Evolutionary conservation across 2,888 invertebrate species (phyloP).

Genomic region (Melanargia galathea): DNA sequence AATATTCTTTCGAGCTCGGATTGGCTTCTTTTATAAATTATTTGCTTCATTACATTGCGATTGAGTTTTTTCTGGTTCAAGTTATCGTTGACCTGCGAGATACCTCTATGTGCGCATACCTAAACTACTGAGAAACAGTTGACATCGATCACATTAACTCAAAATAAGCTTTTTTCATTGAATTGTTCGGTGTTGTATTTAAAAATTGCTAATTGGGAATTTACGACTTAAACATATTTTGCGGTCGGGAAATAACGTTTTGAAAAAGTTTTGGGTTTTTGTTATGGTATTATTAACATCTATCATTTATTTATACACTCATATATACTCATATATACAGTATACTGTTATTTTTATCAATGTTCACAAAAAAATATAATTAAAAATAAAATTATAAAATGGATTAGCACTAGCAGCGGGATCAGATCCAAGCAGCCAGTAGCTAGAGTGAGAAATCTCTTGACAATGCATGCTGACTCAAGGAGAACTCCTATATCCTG

Average conservation of each 20-base stretch:
- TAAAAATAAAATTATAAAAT: no score
- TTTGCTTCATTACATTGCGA: neutral
- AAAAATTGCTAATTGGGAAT: no score
- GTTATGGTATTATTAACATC: neutral
- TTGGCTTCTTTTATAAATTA: neutral
- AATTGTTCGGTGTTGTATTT: neutral
- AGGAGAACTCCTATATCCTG: no score
- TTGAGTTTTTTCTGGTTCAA: slow-evolving; percentile 13
- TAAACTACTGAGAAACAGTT: slow-evolving; percentile 10
- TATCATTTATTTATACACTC: no score
- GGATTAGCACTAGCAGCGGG: no score
- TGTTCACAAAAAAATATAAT: no score
- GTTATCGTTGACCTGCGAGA: slow-evolving; percentile 36
- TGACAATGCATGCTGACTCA: no score
- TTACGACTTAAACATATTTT: neutral
- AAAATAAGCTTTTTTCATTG: neutral
- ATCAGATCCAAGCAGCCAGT: no score
- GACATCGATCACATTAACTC: neutral
- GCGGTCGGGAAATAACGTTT: neutral
- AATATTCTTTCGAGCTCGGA: neutral
- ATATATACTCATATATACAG: no score
- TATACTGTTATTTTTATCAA: no score
- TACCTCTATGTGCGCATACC: slow-evolving; percentile 36
- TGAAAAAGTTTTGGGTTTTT: neutral
- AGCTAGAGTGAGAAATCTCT: no score